A percentile compares a stretch with the other conserved stretches of the same genome.
Evolutionary conservation across 2,113 vertebrate genomes (phyloP).

Genomic region (Patagioenas fasciata): DNA sequence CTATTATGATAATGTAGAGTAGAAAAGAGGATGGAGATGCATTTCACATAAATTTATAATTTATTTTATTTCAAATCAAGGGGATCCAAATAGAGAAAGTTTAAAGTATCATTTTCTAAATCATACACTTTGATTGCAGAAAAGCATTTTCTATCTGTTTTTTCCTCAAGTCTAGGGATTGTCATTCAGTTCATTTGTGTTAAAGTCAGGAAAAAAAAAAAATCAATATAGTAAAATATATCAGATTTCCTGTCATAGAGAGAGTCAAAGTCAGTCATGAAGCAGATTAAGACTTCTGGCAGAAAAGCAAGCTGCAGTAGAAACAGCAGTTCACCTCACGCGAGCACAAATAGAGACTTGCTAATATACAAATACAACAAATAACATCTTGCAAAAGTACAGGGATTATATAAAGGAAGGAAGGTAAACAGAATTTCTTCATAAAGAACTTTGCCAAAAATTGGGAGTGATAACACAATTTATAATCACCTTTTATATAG

Average conservation of each 20-base stretch:
- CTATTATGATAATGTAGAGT: not conserved
- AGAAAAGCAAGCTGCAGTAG: not conserved
- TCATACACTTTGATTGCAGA: not conserved
- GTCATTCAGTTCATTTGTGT: not conserved
- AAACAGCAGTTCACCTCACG: not conserved
- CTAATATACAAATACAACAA: not conserved
- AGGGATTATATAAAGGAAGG: not conserved
- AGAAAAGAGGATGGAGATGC: not conserved
- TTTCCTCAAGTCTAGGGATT: not conserved
- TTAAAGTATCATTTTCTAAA: not conserved
- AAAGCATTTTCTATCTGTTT: not conserved
- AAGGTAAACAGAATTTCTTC: not conserved
- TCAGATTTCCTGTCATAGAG: not conserved
- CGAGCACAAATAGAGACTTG: not conserved
- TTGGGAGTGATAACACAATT: not conserved
- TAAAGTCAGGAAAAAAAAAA: not conserved
- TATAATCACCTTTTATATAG: not conserved
- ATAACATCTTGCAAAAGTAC: not conserved
- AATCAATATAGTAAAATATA: not conserved
- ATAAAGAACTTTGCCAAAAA: not conserved
- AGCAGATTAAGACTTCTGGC: not conserved
- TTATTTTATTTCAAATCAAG: not conserved
- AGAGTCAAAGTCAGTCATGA: not conserved
- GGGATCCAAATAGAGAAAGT: not conserved
- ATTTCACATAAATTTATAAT: not conserved